Evolutionary conservation across 2,113 vertebrate species (phyloP).

Genomic region (Odontesthes bonariensis): DNA sequence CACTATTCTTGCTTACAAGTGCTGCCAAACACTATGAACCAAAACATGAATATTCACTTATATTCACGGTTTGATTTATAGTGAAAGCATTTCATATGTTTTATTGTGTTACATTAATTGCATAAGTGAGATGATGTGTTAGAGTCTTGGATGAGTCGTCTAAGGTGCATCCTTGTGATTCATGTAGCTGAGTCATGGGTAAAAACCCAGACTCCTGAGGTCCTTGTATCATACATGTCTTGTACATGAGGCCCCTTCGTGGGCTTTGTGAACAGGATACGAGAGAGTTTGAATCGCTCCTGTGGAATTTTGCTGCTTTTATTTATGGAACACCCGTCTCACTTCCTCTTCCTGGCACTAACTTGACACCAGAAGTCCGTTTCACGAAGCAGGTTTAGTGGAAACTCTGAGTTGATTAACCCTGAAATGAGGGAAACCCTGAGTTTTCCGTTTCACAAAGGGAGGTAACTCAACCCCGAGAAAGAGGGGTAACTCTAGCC

Average conservation of each 20-base stretch:
- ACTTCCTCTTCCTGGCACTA: conserved; percentile 41
- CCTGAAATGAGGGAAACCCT: too few relatives aligned
- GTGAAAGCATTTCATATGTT: background rate
- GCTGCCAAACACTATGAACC: conserved; percentile 4
- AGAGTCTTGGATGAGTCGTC: conserved; percentile 48
- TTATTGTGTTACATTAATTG: conserved; percentile 4
- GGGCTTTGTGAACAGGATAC: conserved; percentile 34
- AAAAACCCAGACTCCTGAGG: conserved; percentile 38
- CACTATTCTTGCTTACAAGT: conserved; percentile 16
- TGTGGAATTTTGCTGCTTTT: conserved; percentile 50
- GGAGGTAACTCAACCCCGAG: too few relatives aligned
- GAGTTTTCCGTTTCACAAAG: too few relatives aligned
- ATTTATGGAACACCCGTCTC: conserved; percentile 16
- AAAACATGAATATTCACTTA: conserved; percentile 7
- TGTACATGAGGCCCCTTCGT: conserved; percentile 1
- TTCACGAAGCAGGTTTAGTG: too few relatives aligned
- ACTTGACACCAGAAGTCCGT: too few relatives aligned
- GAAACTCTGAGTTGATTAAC: too few relatives aligned
- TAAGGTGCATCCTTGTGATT: conserved; percentile 32
- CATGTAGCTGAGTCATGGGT: conserved; percentile 58
- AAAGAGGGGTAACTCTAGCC: too few relatives aligned
- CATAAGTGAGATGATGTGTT: conserved; percentile 16
- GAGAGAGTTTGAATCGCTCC: conserved; percentile 28
- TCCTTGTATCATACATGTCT: background rate
- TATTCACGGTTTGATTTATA: background rate